These are phyloP conservation scores for Neostethus bicornis DNA, from an alignment of 2,797 vertebrate genomes.

Conservation along the genomic window DNA sequence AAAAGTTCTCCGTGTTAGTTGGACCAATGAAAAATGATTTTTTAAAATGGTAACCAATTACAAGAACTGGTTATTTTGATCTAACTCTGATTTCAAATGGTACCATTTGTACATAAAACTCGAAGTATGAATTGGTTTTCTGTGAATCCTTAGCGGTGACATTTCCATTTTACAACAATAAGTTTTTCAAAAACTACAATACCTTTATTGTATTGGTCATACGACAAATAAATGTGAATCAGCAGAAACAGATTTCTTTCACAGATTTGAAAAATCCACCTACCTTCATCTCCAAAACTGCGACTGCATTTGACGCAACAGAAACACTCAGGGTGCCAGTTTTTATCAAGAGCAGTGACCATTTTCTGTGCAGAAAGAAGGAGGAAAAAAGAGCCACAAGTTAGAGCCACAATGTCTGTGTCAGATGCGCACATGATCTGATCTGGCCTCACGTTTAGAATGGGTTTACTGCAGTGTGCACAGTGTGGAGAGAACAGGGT, in stretches of 20 bases:
- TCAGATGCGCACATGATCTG: too few relatives aligned
- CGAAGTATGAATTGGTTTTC: conserved; percentile 18
- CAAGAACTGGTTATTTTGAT: neutral
- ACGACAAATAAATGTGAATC: neutral
- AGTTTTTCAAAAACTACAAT: neutral
- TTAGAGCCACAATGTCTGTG: neutral
- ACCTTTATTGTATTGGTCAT: conserved; percentile 5
- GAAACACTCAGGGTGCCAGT: conserved; percentile 95
- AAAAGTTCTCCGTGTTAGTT: conserved; percentile 7
- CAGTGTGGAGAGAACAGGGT: conserved; percentile 91
- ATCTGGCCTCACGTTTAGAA: conserved; percentile 88
- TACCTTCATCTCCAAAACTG: conserved; percentile 91
- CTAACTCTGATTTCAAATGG: conserved; percentile 12
- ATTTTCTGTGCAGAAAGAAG: conserved; percentile 85
- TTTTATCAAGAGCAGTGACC: conserved; percentile 92
- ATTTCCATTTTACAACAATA: neutral
- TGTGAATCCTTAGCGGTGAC: neutral
- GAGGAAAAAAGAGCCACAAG: too few relatives aligned
- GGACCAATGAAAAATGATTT: conserved; percentile 15
- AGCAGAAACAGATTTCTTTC: neutral
- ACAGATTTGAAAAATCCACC: conserved; percentile 23
- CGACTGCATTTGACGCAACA: conserved; percentile 90
- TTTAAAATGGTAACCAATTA: neutral
- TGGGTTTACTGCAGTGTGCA: conserved; percentile 89
- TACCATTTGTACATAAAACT: conserved; percentile 4